phyloP scores from a whole-genome alignment of 1,140 invertebrate species.

The Agrypnia vestita region DNA sequence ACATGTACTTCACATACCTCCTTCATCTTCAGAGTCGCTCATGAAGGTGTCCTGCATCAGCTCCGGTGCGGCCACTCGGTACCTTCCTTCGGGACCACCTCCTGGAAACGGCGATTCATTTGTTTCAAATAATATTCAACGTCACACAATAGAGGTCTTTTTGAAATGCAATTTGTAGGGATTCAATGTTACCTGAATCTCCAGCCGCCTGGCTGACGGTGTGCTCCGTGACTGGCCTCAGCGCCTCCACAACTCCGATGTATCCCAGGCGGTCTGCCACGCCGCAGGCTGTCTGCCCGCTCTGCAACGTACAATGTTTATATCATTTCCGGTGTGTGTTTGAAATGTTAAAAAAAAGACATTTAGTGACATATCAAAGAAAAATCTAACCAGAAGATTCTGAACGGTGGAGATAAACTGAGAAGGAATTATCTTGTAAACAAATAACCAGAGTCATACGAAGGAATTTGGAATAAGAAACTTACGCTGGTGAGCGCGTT shows the following conservation, averaged over 20 bases:
- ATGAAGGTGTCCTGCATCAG: constrained; percentile 99
- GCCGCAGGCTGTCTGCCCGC: constrained; percentile 95
- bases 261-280: constrained; percentile 98
- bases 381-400: no score
- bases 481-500: constrained; percentile 94
- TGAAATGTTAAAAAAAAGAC: no score
- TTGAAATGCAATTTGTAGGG: neutral
- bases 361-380: no score
- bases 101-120: constrained; percentile 63
- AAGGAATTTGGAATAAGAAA: constrained; percentile 56
- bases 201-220: constrained; percentile 82
- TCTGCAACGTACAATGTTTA: constrained; percentile 93
- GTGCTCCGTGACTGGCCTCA: constrained; percentile 97
- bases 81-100: constrained; percentile 84
- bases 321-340: no score
- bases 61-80: constrained; percentile 96
- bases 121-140: constrained; percentile 10
- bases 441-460: no score
- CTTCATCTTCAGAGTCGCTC: constrained; percentile 99
- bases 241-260: constrained; percentile 97
- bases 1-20: no score
- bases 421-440: no score
- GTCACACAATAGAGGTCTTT: no score
- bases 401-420: no score
- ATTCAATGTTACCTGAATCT: constrained; percentile 70